phyloP scores from a whole-genome alignment of 1,140 invertebrate genomes.

The Hycleus phaleratus region DNA sequence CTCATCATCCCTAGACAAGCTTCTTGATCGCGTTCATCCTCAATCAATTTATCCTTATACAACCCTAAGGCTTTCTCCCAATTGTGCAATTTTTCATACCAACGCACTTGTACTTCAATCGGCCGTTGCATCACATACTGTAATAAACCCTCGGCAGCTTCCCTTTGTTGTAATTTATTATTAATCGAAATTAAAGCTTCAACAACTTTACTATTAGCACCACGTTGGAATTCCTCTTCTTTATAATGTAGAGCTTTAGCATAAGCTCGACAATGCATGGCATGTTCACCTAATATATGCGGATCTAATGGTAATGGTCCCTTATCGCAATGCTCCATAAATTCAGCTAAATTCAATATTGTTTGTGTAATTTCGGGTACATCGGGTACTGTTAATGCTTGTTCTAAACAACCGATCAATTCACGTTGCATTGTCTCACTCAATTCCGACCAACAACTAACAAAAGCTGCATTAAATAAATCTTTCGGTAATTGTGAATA shows the following conservation, averaged over 20 bases:
- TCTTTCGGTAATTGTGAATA: constrained; percentile 91
- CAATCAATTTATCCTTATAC: constrained; percentile 63
- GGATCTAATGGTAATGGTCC: constrained; percentile 87
- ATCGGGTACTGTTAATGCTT: constrained; percentile 87
- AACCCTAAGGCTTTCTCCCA: constrained; percentile 93
- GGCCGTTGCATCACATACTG: constrained; percentile 80
- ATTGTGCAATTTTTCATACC: constrained; percentile 98
- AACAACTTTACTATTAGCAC: constrained; percentile 61
- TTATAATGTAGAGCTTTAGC: constrained; percentile 98
- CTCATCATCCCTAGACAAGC: constrained; percentile 89
- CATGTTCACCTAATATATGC: constrained; percentile 70
- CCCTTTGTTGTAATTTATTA: constrained; percentile 97
- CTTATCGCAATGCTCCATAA: constrained; percentile 99
- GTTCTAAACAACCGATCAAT: constrained; percentile 77
- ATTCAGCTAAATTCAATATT: constrained; percentile 95
- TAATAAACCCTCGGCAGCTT: constrained; percentile 88
- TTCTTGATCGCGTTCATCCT: constrained; percentile 58
- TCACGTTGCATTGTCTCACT: constrained; percentile 75
- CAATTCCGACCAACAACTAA: constrained; percentile 97
- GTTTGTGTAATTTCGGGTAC: constrained; percentile 96
- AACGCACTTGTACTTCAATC: constrained; percentile 83
- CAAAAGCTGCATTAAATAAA: constrained; percentile 97
- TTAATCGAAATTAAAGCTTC: constrained; percentile 96
- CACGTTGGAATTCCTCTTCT: constrained; percentile 86
- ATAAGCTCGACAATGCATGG: constrained; percentile 74